phyloP scores from a whole-genome alignment of 1,140 invertebrate genomes.

The Drosophila miranda region DNA sequence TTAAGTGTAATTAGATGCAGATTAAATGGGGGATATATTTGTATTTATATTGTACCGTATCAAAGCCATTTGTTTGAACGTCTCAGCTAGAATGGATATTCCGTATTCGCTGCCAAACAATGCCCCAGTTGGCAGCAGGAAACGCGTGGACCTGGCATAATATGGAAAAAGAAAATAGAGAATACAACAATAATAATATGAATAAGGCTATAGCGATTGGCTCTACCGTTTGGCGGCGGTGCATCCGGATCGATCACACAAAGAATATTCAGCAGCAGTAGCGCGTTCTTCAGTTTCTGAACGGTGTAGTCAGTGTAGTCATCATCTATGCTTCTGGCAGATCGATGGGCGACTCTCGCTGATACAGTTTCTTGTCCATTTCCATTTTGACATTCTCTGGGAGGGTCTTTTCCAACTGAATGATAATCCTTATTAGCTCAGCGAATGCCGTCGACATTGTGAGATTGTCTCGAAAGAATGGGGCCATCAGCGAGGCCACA shows the following conservation, averaged over 20 bases:
- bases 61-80: no score
- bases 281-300: conserved; percentile 47
- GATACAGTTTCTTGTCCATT: conserved; percentile 86
- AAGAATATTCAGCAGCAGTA: conserved; percentile 82
- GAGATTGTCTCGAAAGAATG: conserved; percentile 51
- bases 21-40: neutral
- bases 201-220: neutral
- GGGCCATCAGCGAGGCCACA: conserved; percentile 47
- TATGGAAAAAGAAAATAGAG: conserved; percentile 2
- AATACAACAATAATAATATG: neutral
- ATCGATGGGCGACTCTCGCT: conserved; percentile 84
- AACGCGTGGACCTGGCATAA: conserved; percentile 42
- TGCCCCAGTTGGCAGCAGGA: conserved; percentile 82
- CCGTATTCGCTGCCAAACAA: conserved; percentile 89
- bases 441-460: no score
- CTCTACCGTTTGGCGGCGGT: neutral
- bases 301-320: no score
- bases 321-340: conserved; percentile 81
- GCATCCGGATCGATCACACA: conserved; percentile 73
- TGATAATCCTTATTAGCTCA: conserved; percentile 85
- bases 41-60: no score
- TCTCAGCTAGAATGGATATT: conserved; percentile 87
- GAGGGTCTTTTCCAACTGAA: conserved; percentile 84
- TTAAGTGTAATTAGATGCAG: no score
- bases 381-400: conserved; percentile 84